Evolutionary conservation across 2,113 vertebrate genomes (phyloP).

Genomic region (Oophaga pumilio): DNA sequence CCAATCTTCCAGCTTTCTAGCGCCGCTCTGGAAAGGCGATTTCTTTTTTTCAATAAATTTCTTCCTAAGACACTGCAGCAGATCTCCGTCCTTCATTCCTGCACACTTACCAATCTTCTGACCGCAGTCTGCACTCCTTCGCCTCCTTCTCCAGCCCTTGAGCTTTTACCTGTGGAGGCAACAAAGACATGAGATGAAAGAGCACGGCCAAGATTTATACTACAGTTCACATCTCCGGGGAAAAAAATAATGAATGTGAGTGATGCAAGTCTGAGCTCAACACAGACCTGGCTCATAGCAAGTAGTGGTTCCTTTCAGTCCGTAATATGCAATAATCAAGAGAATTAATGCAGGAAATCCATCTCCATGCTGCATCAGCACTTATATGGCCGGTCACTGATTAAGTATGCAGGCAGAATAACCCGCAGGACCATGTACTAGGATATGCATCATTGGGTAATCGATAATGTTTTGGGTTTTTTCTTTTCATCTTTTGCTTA

Average conservation of each 20-base stretch:
- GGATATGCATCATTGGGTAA: no score
- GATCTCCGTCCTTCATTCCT: not conserved
- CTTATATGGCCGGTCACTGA: no score
- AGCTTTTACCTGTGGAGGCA: constrained; percentile 83
- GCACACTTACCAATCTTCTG: constrained; percentile 88
- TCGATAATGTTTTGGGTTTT: no score
- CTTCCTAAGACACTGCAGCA: not conserved
- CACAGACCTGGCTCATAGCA: not conserved
- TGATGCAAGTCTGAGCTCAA: not conserved
- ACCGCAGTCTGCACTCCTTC: constrained; percentile 90
- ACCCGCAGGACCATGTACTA: no score
- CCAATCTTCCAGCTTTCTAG: no score
- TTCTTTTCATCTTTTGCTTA: no score
- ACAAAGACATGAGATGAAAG: not conserved
- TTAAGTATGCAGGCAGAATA: no score
- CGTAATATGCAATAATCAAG: no score
- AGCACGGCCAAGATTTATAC: not conserved
- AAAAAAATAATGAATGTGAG: not conserved
- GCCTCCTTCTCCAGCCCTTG: constrained; percentile 92
- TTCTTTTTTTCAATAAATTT: no score
- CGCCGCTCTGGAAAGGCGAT: no score
- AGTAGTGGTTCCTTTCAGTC: not conserved
- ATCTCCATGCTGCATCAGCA: no score
- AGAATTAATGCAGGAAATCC: no score
- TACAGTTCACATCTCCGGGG: not conserved